Evolutionary conservation across 2,113 vertebrate genomes (phyloP).

Genomic region (Sclerurus mexicanus): DNA sequence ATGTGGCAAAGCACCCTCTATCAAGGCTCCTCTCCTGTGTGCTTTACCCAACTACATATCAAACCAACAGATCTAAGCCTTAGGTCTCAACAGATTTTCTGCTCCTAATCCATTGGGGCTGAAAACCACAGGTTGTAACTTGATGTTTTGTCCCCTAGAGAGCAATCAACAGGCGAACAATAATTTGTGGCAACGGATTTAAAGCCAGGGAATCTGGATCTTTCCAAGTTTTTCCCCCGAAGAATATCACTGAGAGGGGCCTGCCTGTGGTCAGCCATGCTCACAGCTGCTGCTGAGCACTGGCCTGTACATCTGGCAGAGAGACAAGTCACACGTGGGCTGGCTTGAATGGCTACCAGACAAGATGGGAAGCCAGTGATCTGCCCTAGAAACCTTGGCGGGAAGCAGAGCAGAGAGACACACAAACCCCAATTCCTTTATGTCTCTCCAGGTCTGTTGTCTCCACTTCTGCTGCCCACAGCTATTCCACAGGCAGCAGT

Average conservation of each 20-base stretch:
- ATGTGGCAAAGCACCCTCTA: not conserved
- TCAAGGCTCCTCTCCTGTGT: not conserved
- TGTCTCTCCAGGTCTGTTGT: not conserved
- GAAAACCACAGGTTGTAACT: constrained; percentile 48
- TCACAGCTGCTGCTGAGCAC: not conserved
- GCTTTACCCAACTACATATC: not conserved
- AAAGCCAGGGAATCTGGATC: not conserved
- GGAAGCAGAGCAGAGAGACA: not conserved
- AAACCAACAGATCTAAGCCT: constrained; percentile 14
- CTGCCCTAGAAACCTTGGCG: not conserved
- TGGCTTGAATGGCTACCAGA: not conserved
- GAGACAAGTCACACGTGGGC: fast-evolving
- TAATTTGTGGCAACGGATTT: not conserved
- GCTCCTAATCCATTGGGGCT: constrained; percentile 6
- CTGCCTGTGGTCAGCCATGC: not conserved
- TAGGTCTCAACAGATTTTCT: constrained; percentile 48
- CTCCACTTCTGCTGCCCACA: not conserved
- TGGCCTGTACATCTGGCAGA: not conserved
- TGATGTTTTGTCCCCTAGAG: constrained; percentile 35
- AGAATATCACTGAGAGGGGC: not conserved
- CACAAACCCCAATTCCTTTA: not conserved
- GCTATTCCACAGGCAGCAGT: not conserved
- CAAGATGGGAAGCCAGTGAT: not conserved
- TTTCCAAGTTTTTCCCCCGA: not conserved
- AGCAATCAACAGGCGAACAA: not conserved